Evolutionary conservation across 2,888 invertebrate species (phyloP), one percentile per base, ranked within the genome.

Genomic region (Caenorhabditis japonica): DNA sequence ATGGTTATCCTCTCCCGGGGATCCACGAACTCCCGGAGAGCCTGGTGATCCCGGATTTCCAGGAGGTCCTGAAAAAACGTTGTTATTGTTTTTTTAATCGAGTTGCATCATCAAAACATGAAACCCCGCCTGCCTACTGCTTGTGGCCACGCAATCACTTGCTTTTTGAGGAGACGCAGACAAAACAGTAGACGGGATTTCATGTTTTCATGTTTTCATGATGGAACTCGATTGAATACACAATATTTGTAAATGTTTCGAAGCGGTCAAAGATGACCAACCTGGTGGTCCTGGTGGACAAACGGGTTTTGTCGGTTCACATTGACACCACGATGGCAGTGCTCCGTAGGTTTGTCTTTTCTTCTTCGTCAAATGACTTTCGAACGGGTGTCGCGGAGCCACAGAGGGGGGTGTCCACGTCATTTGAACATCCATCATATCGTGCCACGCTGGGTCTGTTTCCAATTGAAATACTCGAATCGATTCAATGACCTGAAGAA

Each of bases 231-330:
- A n/a, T n/a, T n/a, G n/a, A n/a, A n/a, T n/a, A n/a, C n/a, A n/a
- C n/a, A n/a, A n/a, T n/a, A n/a, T n/a, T n/a, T n/a, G 17, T 19
- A 13, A 8, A 39, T 19, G 15, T 21, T 39, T 12, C 3, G 25
- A 27, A 1, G 19, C n/a, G 2, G 21, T 34, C 34, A 25, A 19
- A 7, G 10, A 12, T 10, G 4, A 27, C 36, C 21, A 46, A 70
- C 73, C 73, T 44, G 73, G 74, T 5, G 74, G 74, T 17, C 74
- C 74, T 7, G 74, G 74, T 3, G 74, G 74, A 33, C 74, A 74
- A 12, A 56, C 39, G 2, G 74, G 74, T 30, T 61, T 68, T 8
- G 47, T 53, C 36, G 74, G 74, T 19, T 74, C 74, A 34, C 74
- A 74, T 34, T 74, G 74, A 44, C 74, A 74, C 56, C 56, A 74